A percentile compares a stretch with the other conserved stretches of the same genome.
phyloP scores from a whole-genome alignment of 2,113 vertebrate species.

The Rhynchomys soricoides region DNA sequence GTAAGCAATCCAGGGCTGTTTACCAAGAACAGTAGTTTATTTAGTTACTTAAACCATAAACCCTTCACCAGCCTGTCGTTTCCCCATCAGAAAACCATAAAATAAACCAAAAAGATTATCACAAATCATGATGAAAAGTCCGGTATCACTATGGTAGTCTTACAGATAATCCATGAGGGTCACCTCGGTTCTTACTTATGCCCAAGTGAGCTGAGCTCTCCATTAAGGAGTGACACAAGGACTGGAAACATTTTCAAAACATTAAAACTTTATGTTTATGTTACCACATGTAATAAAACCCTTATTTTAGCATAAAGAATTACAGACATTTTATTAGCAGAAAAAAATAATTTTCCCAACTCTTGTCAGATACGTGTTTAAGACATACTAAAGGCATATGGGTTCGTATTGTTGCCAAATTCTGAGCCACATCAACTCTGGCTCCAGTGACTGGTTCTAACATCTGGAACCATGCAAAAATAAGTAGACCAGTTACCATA shows the following conservation, averaged over 20 bases:
- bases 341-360: neutral
- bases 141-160: neutral
- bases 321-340: conserved; percentile 21
- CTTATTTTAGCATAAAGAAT: conserved; percentile 47
- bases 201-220: neutral
- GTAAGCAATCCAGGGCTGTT: neutral
- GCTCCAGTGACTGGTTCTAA: conserved; percentile 30
- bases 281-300: conserved; percentile 41
- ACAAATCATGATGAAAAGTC: neutral
- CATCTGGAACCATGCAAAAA: conserved; percentile 51
- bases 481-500: neutral
- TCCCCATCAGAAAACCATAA: conserved; percentile 7
- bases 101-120: neutral
- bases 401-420: neutral
- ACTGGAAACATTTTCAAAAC: neutral
- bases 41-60: conserved; percentile 36
- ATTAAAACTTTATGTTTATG: conserved; percentile 19
- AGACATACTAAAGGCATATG: conserved; percentile 21
- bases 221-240: neutral
- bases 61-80: neutral
- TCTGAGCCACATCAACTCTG: neutral
- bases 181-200: neutral
- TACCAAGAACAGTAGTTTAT: neutral
- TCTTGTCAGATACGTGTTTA: conserved; percentile 41
- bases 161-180: neutral